These are phyloP conservation scores for Notolabrus celidotus DNA, from an alignment of 2,797 vertebrate species.

Conservation along the genomic window DNA sequence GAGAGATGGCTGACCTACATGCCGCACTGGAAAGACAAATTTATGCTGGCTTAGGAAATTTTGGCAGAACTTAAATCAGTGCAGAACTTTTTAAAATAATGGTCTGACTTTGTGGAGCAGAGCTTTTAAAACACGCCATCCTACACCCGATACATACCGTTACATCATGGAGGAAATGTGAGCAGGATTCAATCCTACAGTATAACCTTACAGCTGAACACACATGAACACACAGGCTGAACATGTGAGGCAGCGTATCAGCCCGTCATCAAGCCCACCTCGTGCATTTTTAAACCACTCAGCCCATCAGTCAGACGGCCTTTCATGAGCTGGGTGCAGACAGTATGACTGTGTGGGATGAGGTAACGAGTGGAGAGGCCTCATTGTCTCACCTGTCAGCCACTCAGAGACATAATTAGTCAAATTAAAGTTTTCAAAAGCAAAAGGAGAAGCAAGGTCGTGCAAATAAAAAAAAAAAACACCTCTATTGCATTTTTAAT, in stretches of 20 bases:
- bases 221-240: slow-evolving; percentile 15
- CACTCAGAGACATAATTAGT: not conserved
- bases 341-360: slow-evolving; percentile 22
- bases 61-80: not conserved
- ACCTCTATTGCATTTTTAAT: no score
- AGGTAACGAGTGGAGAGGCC: slow-evolving; percentile 15
- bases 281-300: slow-evolving; percentile 68
- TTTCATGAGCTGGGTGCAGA: slow-evolving; percentile 38
- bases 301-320: slow-evolving; percentile 18
- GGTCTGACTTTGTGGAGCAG: not conserved
- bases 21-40: slow-evolving; percentile 11
- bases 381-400: not conserved
- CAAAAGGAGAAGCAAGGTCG: not conserved
- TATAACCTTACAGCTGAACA: slow-evolving; percentile 34
- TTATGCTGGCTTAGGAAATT: slow-evolving; percentile 21
- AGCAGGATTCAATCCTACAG: slow-evolving; percentile 5
- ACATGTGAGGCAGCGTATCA: slow-evolving; percentile 51
- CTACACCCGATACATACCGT: slow-evolving; percentile 5
- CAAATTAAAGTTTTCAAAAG: not conserved
- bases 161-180: slow-evolving; percentile 24
- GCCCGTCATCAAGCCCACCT: slow-evolving; percentile 45
- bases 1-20: slow-evolving; percentile 47
- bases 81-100: not conserved
- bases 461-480: no score
- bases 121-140: not conserved